phyloP scores from a whole-genome alignment of 2,797 vertebrate species.

The Phylloscopus collybita region DNA sequence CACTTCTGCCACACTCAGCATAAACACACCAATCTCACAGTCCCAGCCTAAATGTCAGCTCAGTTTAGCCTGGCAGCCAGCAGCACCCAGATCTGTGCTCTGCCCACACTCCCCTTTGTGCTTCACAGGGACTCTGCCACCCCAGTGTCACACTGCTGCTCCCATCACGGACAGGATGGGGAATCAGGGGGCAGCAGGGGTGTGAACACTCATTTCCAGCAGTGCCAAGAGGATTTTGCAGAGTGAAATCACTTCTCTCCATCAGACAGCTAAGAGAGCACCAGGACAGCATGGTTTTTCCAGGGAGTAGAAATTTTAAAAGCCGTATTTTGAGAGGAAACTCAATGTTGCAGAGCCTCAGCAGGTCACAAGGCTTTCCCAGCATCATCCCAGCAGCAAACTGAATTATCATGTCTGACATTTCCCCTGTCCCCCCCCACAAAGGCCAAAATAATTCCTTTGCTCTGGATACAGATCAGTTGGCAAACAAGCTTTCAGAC shows the following conservation, averaged over 20 bases:
- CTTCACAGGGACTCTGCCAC: neutral
- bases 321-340: neutral
- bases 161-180: fast-evolving
- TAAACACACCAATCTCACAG: neutral
- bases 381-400: neutral
- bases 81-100: neutral
- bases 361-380: neutral
- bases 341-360: neutral
- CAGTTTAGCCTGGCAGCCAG: neutral
- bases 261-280: neutral
- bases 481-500: conserved; percentile 47
- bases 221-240: neutral
- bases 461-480: conserved; percentile 45
- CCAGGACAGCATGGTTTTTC: neutral
- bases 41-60: neutral
- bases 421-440: neutral
- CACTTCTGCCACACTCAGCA: neutral
- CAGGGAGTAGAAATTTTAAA: neutral
- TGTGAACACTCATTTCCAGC: fast-evolving
- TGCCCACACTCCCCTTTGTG: fast-evolving
- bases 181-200: fast-evolving
- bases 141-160: fast-evolving
- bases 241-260: neutral
- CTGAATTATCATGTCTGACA: conserved; percentile 19
- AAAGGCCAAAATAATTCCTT: conserved; percentile 52